Conservation (phyloP, 2,888 invertebrate species). For the Monoplex corrugatus region DNA sequence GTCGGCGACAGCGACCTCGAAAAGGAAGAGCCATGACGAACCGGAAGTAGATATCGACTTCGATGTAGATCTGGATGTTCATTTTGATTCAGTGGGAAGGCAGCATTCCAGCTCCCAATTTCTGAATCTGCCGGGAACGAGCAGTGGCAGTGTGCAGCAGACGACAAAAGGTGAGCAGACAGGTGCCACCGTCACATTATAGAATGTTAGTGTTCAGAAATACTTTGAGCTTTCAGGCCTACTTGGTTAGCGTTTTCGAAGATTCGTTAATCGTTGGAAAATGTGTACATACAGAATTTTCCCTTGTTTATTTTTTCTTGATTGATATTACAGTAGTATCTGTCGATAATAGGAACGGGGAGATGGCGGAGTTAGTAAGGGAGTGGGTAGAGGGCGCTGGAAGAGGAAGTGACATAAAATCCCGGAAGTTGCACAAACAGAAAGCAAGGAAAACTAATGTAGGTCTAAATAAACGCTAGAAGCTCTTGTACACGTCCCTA, state of each 20-base stretch:
- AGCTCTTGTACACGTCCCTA: too few relatives aligned
- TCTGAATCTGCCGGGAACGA: background rate
- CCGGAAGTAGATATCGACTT: slow-evolving; percentile 36
- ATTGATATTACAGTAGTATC: too few relatives aligned
- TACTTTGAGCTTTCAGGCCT: too few relatives aligned
- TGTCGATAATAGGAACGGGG: too few relatives aligned
- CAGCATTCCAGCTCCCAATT: slow-evolving; percentile 19
- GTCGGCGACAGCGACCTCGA: background rate
- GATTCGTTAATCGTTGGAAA: too few relatives aligned
- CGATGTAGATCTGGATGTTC: slow-evolving; percentile 40
- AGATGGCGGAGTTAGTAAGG: too few relatives aligned
- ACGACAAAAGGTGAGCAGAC: slow-evolving; percentile 39
- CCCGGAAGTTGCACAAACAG: slow-evolving; percentile 24
- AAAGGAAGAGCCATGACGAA: slow-evolving; percentile 9
- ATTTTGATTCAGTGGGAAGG: slow-evolving; percentile 34
- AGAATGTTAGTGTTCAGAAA: too few relatives aligned
- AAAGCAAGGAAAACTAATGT: background rate
- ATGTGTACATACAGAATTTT: too few relatives aligned
- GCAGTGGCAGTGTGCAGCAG: slow-evolving; percentile 41
- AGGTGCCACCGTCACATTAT: background rate
- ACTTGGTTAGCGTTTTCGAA: too few relatives aligned
- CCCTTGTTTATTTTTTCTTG: too few relatives aligned
- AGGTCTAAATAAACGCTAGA: too few relatives aligned
- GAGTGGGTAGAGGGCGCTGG: background rate
- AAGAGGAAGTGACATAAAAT: background rate